Evolutionary conservation across 2,113 vertebrate genomes (phyloP), one percentile per base, ranked within the genome.

Genomic region (Sisor rabdophorus): DNA sequence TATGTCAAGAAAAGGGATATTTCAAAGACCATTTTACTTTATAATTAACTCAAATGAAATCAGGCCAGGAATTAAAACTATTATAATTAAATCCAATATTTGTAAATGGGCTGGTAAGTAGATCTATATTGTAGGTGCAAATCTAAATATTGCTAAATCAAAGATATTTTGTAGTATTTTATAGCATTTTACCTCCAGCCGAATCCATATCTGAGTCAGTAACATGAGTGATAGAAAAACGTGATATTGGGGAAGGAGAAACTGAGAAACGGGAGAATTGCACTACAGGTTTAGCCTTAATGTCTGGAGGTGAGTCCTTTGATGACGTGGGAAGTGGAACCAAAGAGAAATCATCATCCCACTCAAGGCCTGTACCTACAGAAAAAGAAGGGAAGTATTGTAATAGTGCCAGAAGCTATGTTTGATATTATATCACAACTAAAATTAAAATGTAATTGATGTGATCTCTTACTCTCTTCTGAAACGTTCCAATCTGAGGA

Each of bases 161-260:
- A 36, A 60, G 56, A n/a, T 71, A 19, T 30, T 36, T 3, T 36
- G 32, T 36, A 36, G 15, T 22, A 75, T 54, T 69, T 36, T 22
- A 19, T 59, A 60, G 2, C 12, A 48, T 58, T 87, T 26, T 84
- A 98, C 97, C 96, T 94, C 91, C 92, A 71, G 83, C 84, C 0
- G 93, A 91, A 73, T 92, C 91, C 76, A 94, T 83, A n/a, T 95
- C 95, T 0, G 93, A 91, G 87, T 98, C 96, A 0, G 95, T 93
- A 82, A 99, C 94, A 32, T 98, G 96, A 2, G 97, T 97, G 87
- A 98, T 98, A 87, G 97, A 98, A 89, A 99, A 99, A 8, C 97
- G 94, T 40, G 95, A 97, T 19, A 90, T 86, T 0, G 82, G 88
- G 61, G 95, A 90, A 0, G 96, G 94, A 0, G 94, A 98, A 40